phyloP scores from a whole-genome alignment of 2,888 invertebrate species.

The Tortrix viridana region DNA sequence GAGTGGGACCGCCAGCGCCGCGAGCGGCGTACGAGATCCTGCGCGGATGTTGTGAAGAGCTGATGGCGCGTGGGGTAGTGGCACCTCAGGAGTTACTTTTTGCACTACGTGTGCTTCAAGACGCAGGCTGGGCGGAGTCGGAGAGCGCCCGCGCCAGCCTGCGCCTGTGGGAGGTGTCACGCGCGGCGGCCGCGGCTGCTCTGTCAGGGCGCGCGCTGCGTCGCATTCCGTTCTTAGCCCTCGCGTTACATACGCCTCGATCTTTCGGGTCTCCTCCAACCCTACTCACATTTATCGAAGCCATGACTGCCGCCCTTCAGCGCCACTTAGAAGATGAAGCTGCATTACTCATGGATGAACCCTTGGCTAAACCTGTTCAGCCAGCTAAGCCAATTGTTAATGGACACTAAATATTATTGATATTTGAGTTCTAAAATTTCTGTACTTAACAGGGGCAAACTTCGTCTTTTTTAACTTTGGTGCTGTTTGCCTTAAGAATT shows the following conservation, averaged over 20 bases:
- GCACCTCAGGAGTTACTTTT: slow-evolving; percentile 61
- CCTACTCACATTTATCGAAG: slow-evolving; percentile 50
- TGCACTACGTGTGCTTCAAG: slow-evolving; percentile 61
- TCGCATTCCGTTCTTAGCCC: slow-evolving; percentile 95
- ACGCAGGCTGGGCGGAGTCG: slow-evolving; percentile 58
- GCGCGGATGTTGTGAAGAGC: slow-evolving; percentile 91
- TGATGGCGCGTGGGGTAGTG: slow-evolving; percentile 87
- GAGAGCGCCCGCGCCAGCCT: slow-evolving; percentile 56
- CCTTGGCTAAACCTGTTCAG: not conserved
- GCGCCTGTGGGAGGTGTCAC: slow-evolving; percentile 58
- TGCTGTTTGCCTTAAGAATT: too few relatives aligned
- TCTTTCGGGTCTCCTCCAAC: slow-evolving; percentile 35
- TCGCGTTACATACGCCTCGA: slow-evolving; percentile 78
- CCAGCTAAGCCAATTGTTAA: slow-evolving; percentile 13
- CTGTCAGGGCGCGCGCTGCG: slow-evolving; percentile 94
- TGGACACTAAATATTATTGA: slow-evolving; percentile 13
- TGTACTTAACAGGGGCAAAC: not conserved
- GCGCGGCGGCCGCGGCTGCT: slow-evolving; percentile 67
- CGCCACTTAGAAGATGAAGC: slow-evolving; percentile 56
- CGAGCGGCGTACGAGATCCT: slow-evolving; percentile 94
- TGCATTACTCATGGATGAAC: slow-evolving; percentile 43
- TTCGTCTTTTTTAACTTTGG: too few relatives aligned
- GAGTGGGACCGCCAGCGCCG: slow-evolving; percentile 91
- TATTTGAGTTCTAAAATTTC: not conserved
- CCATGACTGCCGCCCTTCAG: slow-evolving; percentile 54